Conservation (phyloP, 2,888 invertebrate genomes). For the Odontocolon sp. region DNA sequence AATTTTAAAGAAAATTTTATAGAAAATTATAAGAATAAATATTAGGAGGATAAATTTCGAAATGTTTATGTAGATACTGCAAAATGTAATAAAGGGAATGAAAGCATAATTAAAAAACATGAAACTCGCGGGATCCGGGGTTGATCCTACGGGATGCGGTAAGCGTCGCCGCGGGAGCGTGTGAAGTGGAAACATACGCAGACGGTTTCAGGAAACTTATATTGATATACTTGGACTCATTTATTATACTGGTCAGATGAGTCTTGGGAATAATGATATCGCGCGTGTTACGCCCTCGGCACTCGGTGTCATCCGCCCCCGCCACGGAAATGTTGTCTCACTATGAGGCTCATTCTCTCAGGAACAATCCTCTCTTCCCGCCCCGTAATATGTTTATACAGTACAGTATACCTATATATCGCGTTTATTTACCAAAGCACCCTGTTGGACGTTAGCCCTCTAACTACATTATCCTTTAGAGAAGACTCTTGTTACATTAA, state of each 20-base stretch:
- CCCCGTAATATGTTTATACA: constrained; percentile 26
- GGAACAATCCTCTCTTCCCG: constrained; percentile 14
- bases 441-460: constrained; percentile 24
- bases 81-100: too few species aligned
- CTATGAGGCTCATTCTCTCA: constrained; percentile 6
- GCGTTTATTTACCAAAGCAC: constrained; percentile 30
- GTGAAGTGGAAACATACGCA: background rate
- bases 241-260: constrained; percentile 44
- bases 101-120: too few species aligned
- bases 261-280: constrained; percentile 39
- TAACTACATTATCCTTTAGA: constrained; percentile 15
- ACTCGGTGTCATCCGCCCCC: constrained; percentile 16
- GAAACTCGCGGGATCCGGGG: too few species aligned
- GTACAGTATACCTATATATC: background rate
- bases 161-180: background rate
- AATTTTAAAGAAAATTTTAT: too few species aligned
- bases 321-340: constrained; percentile 5
- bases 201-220: background rate
- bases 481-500: background rate
- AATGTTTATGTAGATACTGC: too few species aligned
- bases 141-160: too few species aligned
- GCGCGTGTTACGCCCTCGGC: constrained; percentile 38
- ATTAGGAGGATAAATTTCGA: too few species aligned
- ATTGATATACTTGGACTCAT: constrained; percentile 20
- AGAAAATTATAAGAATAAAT: too few species aligned